A percentile compares a stretch with the other conserved stretches of the same genome.
These are phyloP conservation scores for Pachyuromys duprasi DNA, from an alignment of 2,797 vertebrate species.

Conservation along the genomic window DNA sequence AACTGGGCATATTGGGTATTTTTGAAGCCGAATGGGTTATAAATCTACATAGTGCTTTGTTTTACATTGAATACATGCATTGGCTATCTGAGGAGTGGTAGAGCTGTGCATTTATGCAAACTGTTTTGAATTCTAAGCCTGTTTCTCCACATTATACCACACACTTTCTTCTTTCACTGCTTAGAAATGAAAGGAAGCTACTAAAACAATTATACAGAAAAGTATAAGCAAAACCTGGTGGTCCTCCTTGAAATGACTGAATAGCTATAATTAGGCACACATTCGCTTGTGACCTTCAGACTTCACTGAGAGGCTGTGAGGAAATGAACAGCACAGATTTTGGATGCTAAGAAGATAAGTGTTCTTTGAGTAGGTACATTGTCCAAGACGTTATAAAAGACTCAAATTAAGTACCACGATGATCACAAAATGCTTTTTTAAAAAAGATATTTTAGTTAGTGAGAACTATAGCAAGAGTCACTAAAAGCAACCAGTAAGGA, in stretches of 20 bases:
- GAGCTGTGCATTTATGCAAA: constrained; percentile 35
- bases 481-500: not conserved
- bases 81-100: constrained; percentile 22
- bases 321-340: not conserved
- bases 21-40: constrained; percentile 59
- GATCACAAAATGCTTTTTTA: constrained; percentile 5
- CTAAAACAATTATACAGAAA: constrained; percentile 38
- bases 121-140: constrained; percentile 58
- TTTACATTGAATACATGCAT: constrained; percentile 24
- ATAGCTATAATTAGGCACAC: not conserved
- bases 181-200: constrained; percentile 30
- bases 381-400: not conserved
- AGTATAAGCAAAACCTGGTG: not conserved
- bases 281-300: constrained; percentile 24
- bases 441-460: constrained; percentile 41
- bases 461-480: not conserved
- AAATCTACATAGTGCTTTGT: constrained; percentile 44
- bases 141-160: not conserved
- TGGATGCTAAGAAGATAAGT: not conserved
- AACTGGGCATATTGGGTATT: constrained; percentile 53
- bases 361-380: not conserved
- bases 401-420: not conserved
- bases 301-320: not conserved
- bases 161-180: constrained; percentile 47
- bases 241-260: constrained; percentile 25